Evolutionary conservation across 1,140 invertebrate genomes (phyloP), one percentile per base, ranked within the genome.

Genomic region (Cydia amplana): DNA sequence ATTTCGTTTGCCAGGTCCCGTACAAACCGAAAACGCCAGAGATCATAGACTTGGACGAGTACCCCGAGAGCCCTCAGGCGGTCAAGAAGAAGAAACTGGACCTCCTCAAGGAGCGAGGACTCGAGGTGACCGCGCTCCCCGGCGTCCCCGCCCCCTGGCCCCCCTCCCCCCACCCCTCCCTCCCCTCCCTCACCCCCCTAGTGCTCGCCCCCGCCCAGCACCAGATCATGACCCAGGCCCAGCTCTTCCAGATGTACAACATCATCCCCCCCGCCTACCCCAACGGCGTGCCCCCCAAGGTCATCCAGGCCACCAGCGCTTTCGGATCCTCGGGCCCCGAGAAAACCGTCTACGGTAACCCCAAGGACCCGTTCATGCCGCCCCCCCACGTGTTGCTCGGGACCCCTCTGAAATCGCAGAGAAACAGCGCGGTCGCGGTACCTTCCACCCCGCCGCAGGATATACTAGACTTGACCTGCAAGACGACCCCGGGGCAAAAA

Each of bases 61-160:
- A 93, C 78, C 91, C 91, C 0, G 92, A 93, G 51, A 93, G 92
- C 64, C 92, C 91, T 0, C 86, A 91, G 65, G 80, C 84, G 0
- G 93, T 95, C 7, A 96, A 96, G 81, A 96, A 95, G 82, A 94
- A 95, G 72, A 96, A 96, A 82, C 88, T 96, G 7, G 96, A 96
- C 73, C 96, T 96, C 28, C 90, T 96, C 23, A 95, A 96, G 72
- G 95, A 96, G 74, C 94, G 95, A 4, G 96, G 96, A 0, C 90
- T 96, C 6, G 95, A 96, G 82, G 95, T 96, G 0, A 96, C 95
- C 0, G 94, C 95, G 0, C 93, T 96, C 0, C 90, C 92, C 10
- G 73, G 70, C 28, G 78, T 75, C 85, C 87, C 23, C 85, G 77
- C 91, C 83, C 40, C 85, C 60, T 77, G 89, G 91, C 79, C 84